These are phyloP conservation scores for Pachliopta kotzebuea DNA, from an alignment of 2,888 invertebrate genomes.

Conservation along the genomic window DNA sequence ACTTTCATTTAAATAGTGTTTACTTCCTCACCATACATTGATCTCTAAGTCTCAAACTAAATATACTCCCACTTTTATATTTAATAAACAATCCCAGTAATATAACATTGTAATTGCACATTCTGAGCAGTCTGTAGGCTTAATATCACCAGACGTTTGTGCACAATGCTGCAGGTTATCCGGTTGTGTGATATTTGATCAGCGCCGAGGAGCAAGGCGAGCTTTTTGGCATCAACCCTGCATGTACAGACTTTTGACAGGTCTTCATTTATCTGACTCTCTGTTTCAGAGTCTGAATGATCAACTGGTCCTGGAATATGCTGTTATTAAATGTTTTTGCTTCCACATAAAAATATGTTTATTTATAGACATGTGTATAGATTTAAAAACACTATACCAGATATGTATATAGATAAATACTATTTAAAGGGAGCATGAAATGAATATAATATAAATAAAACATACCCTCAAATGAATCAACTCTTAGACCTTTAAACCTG, in stretches of 20 bases:
- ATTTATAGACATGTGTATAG: too few species aligned
- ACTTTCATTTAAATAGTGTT: too few species aligned
- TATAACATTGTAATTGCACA: constrained; percentile 89
- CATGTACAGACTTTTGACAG: constrained; percentile 68
- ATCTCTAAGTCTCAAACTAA: too few species aligned
- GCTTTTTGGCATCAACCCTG: constrained; percentile 88
- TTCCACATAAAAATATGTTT: too few species aligned
- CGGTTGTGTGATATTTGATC: constrained; percentile 87
- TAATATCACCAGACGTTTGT: constrained; percentile 87
- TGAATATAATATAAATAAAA: background rate
- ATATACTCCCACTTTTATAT: background rate
- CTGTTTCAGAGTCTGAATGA: constrained; percentile 70
- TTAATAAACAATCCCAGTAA: constrained; percentile 83
- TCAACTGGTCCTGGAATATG: constrained; percentile 64
- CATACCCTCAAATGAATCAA: constrained; percentile 81
- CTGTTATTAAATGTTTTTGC: background rate
- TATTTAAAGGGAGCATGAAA: too few species aligned
- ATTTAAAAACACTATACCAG: too few species aligned
- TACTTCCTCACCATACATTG: too few species aligned
- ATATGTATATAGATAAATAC: too few species aligned
- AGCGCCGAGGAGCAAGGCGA: constrained; percentile 88
- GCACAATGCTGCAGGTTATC: constrained; percentile 88
- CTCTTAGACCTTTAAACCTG: constrained; percentile 86
- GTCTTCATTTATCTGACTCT: constrained; percentile 67
- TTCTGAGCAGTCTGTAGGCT: constrained; percentile 87